Evolutionary conservation across 2,797 vertebrate genomes (phyloP).

Genomic region (Hafferia zeledoni): DNA sequence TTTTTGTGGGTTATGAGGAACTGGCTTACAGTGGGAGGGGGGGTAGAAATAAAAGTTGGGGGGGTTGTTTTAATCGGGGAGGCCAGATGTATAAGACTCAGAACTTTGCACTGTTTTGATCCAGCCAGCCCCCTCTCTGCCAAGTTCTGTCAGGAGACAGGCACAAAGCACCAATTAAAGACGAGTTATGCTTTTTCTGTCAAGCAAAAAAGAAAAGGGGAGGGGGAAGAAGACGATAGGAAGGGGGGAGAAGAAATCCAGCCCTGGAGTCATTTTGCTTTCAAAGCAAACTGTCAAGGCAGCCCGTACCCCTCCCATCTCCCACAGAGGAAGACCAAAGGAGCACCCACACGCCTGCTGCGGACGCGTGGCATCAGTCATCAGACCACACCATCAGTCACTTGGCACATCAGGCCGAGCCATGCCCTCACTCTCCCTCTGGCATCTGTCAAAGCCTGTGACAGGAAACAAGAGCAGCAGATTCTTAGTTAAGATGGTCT

Average conservation of each 20-base stretch:
- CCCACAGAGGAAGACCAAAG: background rate
- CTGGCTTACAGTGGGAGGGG: background rate
- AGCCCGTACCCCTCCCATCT: background rate
- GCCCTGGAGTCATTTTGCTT: slow-evolving; percentile 37
- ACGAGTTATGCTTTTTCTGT: slow-evolving; percentile 61
- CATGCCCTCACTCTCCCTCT: background rate
- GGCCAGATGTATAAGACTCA: background rate
- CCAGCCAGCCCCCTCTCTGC: slow-evolving; percentile 6
- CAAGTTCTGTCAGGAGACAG: slow-evolving; percentile 53
- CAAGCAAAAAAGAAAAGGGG: background rate
- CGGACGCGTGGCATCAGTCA: background rate
- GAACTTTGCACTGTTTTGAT: slow-evolving; percentile 34
- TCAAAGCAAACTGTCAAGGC: slow-evolving; percentile 56
- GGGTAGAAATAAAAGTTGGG: background rate
- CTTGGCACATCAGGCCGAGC: background rate
- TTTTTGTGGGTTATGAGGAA: background rate
- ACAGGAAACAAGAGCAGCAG: background rate
- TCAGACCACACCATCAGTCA: slow-evolving; percentile 23
- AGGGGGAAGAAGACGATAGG: background rate
- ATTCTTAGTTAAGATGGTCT: background rate
- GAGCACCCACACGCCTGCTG: background rate
- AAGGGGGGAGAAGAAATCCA: background rate
- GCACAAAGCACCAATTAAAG: slow-evolving; percentile 64
- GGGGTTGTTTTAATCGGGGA: background rate
- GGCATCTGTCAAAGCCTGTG: background rate